Conservation (phyloP, 2,797 vertebrate genomes). For the Coregonus ussuriensis region DNA sequence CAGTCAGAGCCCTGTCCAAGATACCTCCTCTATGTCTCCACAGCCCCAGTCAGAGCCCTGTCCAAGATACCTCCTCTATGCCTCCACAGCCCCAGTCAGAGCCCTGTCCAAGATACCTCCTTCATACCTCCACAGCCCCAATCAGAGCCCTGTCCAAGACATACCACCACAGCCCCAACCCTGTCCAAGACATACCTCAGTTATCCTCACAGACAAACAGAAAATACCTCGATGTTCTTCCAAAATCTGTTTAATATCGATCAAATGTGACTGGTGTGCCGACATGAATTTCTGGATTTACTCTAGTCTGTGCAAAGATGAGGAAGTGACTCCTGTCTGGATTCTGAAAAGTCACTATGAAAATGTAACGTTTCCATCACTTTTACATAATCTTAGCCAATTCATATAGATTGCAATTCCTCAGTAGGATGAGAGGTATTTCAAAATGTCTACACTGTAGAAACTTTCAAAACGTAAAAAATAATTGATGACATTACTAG, state of each 20-base stretch:
- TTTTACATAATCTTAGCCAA: not conserved
- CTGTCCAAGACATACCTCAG: not conserved
- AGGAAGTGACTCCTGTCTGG: not conserved
- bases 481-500: no score
- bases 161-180: not conserved
- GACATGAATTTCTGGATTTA: constrained; percentile 26
- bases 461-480: not conserved
- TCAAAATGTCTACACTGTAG: not conserved
- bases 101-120: no score
- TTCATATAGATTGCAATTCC: not conserved
- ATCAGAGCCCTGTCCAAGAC: constrained; percentile 39
- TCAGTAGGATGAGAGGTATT: not conserved
- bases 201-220: constrained; percentile 20
- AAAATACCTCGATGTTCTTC: constrained; percentile 24
- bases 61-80: no score
- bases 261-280: constrained; percentile 12
- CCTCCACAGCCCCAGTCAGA: no score
- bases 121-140: no score
- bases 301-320: constrained; percentile 1
- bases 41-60: no score
- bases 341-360: not conserved
- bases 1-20: no score
- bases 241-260: constrained; percentile 23
- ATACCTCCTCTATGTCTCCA: no score
- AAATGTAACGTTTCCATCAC: constrained; percentile 19